Percentiles rank a stretch among this genome's conserved stretches.
phyloP scores from a whole-genome alignment of 1,140 invertebrate genomes.

The Bombus sylvicola region DNA sequence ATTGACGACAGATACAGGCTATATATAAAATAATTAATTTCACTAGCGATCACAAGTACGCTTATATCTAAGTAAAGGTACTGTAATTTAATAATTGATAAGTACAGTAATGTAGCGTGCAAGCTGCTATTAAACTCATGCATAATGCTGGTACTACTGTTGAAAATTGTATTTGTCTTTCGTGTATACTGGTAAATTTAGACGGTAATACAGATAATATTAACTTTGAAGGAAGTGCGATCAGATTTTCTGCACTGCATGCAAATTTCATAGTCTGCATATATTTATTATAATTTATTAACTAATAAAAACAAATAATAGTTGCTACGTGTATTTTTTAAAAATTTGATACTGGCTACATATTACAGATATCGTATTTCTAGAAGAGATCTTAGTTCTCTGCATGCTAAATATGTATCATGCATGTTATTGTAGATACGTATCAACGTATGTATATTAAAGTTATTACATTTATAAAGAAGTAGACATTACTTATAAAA shows the following conservation, averaged over 20 bases:
- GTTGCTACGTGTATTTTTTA: not conserved
- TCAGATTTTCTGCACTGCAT: not conserved
- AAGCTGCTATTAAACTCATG: not conserved
- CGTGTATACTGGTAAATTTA: not conserved
- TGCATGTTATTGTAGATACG: too few relatives aligned
- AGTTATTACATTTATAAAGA: too few relatives aligned
- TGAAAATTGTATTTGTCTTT: slow-evolving; percentile 8
- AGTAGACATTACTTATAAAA: too few relatives aligned
- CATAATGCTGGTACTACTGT: not conserved
- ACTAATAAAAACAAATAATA: not conserved
- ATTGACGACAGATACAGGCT: not conserved
- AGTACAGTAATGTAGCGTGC: not conserved
- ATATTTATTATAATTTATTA: not conserved
- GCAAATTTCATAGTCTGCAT: not conserved
- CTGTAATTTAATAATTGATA: slow-evolving; percentile 13
- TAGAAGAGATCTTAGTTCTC: not conserved
- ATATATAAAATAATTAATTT: not conserved
- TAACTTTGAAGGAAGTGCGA: not conserved
- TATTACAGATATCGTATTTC: not conserved
- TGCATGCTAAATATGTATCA: too few relatives aligned
- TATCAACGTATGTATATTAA: too few relatives aligned
- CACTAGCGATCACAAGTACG: not conserved
- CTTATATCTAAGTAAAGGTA: not conserved
- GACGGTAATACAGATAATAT: slow-evolving; percentile 5
- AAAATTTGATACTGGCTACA: not conserved